A percentile compares a stretch with the other conserved stretches of the same genome.
Evolutionary conservation across 2,113 vertebrate species (phyloP).

Genomic region (Hylia prasina): DNA sequence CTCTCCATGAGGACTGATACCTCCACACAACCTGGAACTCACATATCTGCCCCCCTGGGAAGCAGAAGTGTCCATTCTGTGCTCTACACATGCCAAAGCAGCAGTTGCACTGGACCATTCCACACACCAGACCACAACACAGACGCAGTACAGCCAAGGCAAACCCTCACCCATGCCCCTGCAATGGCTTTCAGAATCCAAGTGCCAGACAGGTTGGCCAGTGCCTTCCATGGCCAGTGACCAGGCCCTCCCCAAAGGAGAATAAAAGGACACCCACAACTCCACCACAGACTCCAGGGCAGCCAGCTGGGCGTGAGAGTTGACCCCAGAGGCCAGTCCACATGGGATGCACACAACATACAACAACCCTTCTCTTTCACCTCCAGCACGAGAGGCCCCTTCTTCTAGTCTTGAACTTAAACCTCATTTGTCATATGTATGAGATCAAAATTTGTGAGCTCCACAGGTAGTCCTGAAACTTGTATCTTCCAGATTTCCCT

Average conservation of each 20-base stretch:
- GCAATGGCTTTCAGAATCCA: neutral
- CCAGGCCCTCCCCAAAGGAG: neutral
- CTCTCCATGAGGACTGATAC: accelerated
- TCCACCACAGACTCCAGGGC: neutral
- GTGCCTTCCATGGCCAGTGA: no score
- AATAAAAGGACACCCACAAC: neutral
- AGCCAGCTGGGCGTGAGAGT: neutral
- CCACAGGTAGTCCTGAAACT: neutral
- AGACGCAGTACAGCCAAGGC: neutral
- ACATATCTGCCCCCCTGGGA: neutral
- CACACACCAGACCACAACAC: neutral
- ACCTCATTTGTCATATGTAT: neutral
- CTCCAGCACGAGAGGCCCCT: neutral
- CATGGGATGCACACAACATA: no score
- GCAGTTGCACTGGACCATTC: neutral
- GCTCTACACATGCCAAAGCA: neutral
- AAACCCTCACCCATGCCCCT: neutral
- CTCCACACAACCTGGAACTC: neutral
- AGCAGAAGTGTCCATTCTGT: neutral
- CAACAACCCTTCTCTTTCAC: neutral
- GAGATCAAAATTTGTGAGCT: neutral
- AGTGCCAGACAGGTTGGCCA: neutral
- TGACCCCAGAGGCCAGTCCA: neutral
- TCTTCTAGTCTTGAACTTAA: neutral
- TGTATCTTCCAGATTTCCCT: neutral